Conservation (phyloP, 2,113 vertebrate genomes). For the Aplodontia rufa region DNA sequence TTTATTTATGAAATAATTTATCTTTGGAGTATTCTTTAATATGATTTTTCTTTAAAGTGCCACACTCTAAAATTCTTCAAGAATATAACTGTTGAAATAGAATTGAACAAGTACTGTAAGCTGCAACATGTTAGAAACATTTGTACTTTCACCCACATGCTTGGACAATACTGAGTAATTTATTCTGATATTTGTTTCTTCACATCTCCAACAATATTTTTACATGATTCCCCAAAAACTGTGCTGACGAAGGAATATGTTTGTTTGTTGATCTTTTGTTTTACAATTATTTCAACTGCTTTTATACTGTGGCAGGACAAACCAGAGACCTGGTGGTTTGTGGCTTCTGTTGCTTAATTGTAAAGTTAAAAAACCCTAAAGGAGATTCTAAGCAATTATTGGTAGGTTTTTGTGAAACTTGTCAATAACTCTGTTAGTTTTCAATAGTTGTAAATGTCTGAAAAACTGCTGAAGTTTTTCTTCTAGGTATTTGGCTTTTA, state of each 20-base stretch:
- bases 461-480: neutral
- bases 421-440: neutral
- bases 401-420: neutral
- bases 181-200: slow-evolving; percentile 12
- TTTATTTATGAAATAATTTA: slow-evolving; percentile 1
- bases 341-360: neutral
- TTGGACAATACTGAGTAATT: neutral
- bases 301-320: neutral
- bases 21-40: neutral
- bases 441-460: neutral
- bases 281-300: neutral
- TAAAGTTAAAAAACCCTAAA: neutral
- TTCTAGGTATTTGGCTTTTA: neutral
- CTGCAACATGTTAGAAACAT: neutral
- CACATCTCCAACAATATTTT: neutral
- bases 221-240: neutral
- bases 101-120: neutral
- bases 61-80: neutral
- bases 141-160: neutral
- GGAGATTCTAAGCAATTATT: neutral
- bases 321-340: neutral
- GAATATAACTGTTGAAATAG: neutral
- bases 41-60: neutral
- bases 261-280: slow-evolving; percentile 3
- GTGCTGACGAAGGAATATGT: slow-evolving; percentile 3